Evolutionary conservation across 2,888 invertebrate species (phyloP).

Genomic region (Macrosoma leucophasiata): DNA sequence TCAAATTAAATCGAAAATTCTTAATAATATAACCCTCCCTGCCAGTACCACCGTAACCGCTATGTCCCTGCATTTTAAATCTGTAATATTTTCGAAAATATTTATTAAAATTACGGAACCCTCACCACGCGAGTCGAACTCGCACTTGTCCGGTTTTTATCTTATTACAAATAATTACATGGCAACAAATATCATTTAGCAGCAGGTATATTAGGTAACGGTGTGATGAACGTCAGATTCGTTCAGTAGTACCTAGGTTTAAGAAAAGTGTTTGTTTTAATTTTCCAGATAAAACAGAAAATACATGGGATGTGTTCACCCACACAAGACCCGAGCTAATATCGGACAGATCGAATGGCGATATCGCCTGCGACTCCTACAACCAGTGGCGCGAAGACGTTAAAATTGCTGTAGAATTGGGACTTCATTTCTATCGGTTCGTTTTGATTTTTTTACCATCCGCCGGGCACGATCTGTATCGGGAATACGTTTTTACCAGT

Average conservation of each 20-base stretch:
- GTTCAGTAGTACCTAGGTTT: slow-evolving; percentile 29
- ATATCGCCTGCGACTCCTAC: slow-evolving; percentile 4
- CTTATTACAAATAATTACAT: not conserved
- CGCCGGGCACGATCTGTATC: no score
- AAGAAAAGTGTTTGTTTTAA: not conserved
- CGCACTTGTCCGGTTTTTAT: no score
- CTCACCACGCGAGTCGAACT: no score
- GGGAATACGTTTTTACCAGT: no score
- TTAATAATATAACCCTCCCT: no score
- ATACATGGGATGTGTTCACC: slow-evolving; percentile 32
- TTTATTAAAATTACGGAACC: no score
- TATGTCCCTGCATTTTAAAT: no score
- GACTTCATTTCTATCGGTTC: no score
- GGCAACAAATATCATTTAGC: not conserved
- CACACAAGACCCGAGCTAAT: slow-evolving; percentile 31
- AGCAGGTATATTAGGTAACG: slow-evolving; percentile 70
- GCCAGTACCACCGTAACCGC: no score
- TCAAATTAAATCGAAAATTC: no score
- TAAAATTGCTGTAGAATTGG: not conserved
- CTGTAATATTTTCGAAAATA: no score
- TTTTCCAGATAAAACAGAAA: not conserved
- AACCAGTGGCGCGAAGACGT: not conserved
- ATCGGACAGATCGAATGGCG: slow-evolving; percentile 28
- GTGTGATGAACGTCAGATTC: slow-evolving; percentile 63
- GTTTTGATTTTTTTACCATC: no score